These are phyloP conservation scores for Sinocyclocheilus anshuiensis DNA, from an alignment of 2,113 vertebrate genomes.

Conservation along the genomic window DNA sequence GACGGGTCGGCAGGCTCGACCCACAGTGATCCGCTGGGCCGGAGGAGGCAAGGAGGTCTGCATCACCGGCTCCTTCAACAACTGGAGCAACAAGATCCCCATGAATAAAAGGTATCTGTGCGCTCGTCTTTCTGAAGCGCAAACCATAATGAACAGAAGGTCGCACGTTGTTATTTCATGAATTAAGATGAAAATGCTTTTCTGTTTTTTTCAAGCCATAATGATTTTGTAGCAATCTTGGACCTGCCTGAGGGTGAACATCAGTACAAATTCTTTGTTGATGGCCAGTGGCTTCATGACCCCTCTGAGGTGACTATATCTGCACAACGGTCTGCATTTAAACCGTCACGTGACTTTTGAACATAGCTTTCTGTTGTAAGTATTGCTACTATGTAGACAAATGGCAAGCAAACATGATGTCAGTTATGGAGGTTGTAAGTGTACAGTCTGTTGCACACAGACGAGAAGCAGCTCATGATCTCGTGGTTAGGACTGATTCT, in stretches of 20 bases:
- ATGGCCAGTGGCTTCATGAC: slow-evolving; percentile 98
- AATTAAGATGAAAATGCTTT: neutral
- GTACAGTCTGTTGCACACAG: too few species aligned
- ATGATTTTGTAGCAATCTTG: slow-evolving; percentile 96
- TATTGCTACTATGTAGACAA: too few species aligned
- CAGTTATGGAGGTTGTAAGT: too few species aligned
- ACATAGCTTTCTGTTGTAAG: too few species aligned
- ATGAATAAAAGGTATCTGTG: slow-evolving; percentile 90
- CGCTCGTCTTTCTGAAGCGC: neutral
- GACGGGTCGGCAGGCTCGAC: slow-evolving; percentile 85
- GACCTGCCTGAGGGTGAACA: slow-evolving; percentile 96
- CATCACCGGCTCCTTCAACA: slow-evolving; percentile 96
- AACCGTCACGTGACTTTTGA: neutral
- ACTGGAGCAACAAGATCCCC: slow-evolving; percentile 94
- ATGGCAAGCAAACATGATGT: too few species aligned
- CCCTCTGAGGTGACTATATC: slow-evolving; percentile 85
- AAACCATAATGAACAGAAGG: neutral
- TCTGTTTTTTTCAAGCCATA: slow-evolving; percentile 79
- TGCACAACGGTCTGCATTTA: neutral
- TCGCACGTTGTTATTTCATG: accelerated
- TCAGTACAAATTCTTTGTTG: slow-evolving; percentile 98
- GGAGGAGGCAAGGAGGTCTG: slow-evolving; percentile 95
- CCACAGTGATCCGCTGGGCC: slow-evolving; percentile 95
- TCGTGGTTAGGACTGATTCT: too few species aligned
- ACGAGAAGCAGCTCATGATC: too few species aligned